A percentile compares a stretch with the other conserved stretches of the same genome.
phyloP scores from a whole-genome alignment of 1,140 invertebrate genomes.

The Zelostemma sp. region DNA sequence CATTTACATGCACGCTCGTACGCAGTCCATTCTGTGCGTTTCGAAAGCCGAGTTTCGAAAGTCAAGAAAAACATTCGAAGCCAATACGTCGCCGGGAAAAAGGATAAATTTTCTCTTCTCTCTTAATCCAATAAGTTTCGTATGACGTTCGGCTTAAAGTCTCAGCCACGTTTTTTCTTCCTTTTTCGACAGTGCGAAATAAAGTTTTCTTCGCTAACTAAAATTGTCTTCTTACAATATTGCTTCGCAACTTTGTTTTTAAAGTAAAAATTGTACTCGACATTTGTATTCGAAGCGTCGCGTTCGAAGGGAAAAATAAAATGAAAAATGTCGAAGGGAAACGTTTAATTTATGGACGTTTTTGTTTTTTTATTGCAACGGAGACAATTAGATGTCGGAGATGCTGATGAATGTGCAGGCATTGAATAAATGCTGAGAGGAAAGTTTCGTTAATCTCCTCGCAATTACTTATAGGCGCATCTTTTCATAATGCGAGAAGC shows the following conservation, averaged over 20 bases:
- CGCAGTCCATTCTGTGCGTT: constrained; percentile 18
- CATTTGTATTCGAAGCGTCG: neutral
- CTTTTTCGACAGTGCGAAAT: constrained; percentile 17
- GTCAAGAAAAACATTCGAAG: neutral
- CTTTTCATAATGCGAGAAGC: constrained; percentile 9
- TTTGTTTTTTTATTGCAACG: neutral
- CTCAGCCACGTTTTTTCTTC: constrained; percentile 33
- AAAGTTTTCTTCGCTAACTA: neutral
- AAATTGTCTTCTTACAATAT: constrained; percentile 1
- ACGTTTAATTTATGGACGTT: neutral
- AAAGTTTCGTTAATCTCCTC: constrained; percentile 25
- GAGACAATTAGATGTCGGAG: constrained; percentile 10
- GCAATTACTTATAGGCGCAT: constrained; percentile 28
- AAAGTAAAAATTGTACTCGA: neutral
- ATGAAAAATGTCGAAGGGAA: no score
- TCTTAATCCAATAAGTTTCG: constrained; percentile 41
- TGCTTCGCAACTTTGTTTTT: neutral
- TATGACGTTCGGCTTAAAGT: constrained; percentile 44
- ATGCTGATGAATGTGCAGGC: constrained; percentile 28
- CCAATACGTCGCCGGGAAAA: neutral
- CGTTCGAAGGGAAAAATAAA: neutral
- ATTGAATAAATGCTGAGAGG: constrained; percentile 17
- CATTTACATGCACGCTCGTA: constrained; percentile 16
- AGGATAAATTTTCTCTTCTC: constrained; percentile 34
- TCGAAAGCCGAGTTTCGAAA: constrained; percentile 13